Conservation (phyloP, 2,888 invertebrate species). For the Crepidodera aurea region DNA sequence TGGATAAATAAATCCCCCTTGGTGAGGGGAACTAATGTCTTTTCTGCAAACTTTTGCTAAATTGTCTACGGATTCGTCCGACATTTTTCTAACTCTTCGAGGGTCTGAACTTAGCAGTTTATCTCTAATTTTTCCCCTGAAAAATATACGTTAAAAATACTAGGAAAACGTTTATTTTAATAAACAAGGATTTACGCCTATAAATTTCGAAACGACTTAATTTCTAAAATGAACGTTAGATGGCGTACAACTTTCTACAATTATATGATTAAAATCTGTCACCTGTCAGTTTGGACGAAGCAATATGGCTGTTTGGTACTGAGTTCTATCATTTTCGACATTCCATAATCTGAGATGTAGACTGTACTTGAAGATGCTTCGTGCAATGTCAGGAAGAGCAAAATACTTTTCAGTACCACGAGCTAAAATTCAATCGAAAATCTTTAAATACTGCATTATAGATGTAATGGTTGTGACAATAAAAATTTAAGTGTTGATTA, state of each 20-base stretch:
- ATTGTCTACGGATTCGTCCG: constrained; percentile 67
- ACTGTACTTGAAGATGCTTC: constrained; percentile 57
- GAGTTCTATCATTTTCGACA: constrained; percentile 72
- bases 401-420: background rate
- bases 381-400: background rate
- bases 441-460: too few relatives aligned
- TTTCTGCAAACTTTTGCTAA: constrained; percentile 66
- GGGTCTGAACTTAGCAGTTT: constrained; percentile 68
- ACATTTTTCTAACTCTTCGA: constrained; percentile 67
- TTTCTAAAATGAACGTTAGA: too few relatives aligned
- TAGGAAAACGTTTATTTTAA: background rate
- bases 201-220: too few relatives aligned
- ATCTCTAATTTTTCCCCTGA: constrained; percentile 67
- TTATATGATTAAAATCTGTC: too few relatives aligned
- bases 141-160: constrained; percentile 17
- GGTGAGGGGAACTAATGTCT: constrained; percentile 50
- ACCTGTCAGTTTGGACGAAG: constrained; percentile 68
- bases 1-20: constrained; percentile 68
- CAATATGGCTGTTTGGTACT: constrained; percentile 69
- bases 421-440: background rate
- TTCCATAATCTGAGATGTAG: constrained; percentile 68
- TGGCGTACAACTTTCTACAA: too few relatives aligned
- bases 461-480: too few relatives aligned
- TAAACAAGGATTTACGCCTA: too few relatives aligned
- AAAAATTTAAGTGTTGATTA: too few relatives aligned